Evolutionary conservation across 1,140 invertebrate genomes (phyloP).

Genomic region (Sesamia nonagrioides): DNA sequence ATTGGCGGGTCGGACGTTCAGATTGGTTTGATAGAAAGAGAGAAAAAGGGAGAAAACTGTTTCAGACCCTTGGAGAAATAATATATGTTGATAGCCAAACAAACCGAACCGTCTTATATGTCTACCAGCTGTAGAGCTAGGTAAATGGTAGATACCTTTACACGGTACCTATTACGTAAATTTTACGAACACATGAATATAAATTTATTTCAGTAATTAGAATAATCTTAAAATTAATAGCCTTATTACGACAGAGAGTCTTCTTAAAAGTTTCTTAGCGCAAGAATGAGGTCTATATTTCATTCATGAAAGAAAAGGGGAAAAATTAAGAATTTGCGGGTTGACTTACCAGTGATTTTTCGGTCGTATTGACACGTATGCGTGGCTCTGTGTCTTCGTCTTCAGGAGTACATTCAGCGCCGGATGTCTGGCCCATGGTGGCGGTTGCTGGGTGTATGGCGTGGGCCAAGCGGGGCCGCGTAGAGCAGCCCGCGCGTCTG

Average conservation of each 20-base stretch:
- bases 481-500: constrained; percentile 75
- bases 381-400: constrained; percentile 78
- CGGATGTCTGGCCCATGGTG: constrained; percentile 79
- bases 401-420: constrained; percentile 71
- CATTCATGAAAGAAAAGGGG: background rate
- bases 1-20: no score
- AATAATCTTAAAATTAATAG: constrained; percentile 13
- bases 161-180: constrained; percentile 20
- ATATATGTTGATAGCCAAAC: no score
- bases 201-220: constrained; percentile 6
- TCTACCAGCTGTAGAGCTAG: background rate
- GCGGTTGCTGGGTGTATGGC: constrained; percentile 29
- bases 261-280: constrained; percentile 20
- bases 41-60: no score
- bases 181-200: background rate
- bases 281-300: constrained; percentile 7
- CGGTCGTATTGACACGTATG: constrained; percentile 75
- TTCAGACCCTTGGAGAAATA: no score
- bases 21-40: no score
- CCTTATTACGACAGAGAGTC: constrained; percentile 27
- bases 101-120: background rate
- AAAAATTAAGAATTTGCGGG: constrained; percentile 11
- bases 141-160: background rate
- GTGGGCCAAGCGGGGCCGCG: constrained; percentile 69
- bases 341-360: constrained; percentile 76